Evolutionary conservation across 1,140 invertebrate species (phyloP).

Genomic region (Drosophila micromelanica): DNA sequence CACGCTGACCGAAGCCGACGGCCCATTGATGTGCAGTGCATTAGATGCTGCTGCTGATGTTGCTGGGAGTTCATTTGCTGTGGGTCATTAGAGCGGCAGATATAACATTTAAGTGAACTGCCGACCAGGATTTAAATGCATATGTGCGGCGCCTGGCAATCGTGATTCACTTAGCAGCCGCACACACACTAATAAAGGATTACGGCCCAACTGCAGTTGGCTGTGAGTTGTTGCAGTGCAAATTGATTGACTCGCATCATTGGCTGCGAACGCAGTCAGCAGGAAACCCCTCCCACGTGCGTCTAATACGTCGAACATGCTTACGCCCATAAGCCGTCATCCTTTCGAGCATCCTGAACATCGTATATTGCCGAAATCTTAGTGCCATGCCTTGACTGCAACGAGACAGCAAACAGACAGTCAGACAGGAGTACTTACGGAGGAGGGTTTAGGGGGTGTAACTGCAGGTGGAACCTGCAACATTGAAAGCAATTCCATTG

Average conservation of each 20-base stretch:
- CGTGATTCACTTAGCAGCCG: slow-evolving; percentile 44
- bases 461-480: slow-evolving; percentile 1
- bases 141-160: slow-evolving; percentile 16
- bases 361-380: slow-evolving; percentile 65
- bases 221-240: slow-evolving; percentile 40
- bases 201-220: not conserved
- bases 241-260: slow-evolving; percentile 73
- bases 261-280: slow-evolving; percentile 33
- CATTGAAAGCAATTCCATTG: slow-evolving; percentile 65
- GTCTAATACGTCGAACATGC: slow-evolving; percentile 77
- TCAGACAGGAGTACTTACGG: too few species aligned
- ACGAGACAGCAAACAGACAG: slow-evolving; percentile 49
- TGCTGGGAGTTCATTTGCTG: slow-evolving; percentile 66
- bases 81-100: slow-evolving; percentile 55
- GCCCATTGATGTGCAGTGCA: slow-evolving; percentile 47
- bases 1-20: not conserved
- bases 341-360: slow-evolving; percentile 38
- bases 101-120: slow-evolving; percentile 63
- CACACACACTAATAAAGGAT: slow-evolving; percentile 20
- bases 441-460: not conserved
- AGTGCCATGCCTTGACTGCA: slow-evolving; percentile 61
- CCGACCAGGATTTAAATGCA: slow-evolving; percentile 41
- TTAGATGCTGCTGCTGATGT: slow-evolving; percentile 43
- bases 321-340: slow-evolving; percentile 82
- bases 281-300: slow-evolving; percentile 37